Conservation (phyloP, 2,888 invertebrate species). For the Polietes domitor region DNA sequence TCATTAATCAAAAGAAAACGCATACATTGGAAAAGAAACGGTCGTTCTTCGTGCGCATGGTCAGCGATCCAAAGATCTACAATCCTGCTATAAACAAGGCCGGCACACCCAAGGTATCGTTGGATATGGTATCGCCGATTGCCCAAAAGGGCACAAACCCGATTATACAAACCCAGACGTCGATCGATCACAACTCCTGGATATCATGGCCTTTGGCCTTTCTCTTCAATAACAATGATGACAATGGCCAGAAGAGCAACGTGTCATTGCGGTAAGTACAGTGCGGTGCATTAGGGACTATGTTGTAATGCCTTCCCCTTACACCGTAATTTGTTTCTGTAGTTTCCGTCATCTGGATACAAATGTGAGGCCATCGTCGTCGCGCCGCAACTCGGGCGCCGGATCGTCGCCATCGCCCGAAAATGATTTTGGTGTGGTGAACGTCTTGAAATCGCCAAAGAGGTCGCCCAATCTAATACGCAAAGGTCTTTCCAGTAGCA, state of each 20-base stretch:
- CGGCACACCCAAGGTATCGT: constrained; percentile 83
- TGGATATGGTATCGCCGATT: constrained; percentile 79
- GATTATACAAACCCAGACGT: constrained; percentile 79
- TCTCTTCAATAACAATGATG: constrained; percentile 89
- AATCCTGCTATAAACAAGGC: constrained; percentile 94
- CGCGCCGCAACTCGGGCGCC: constrained; percentile 84
- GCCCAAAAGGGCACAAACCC: constrained; percentile 73
- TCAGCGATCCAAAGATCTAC: constrained; percentile 97
- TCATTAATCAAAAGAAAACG: constrained; percentile 87
- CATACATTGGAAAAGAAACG: constrained; percentile 94
- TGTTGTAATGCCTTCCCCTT: background rate
- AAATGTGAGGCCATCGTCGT: constrained; percentile 88
- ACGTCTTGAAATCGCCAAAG: constrained; percentile 81
- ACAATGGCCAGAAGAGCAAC: constrained; percentile 84
- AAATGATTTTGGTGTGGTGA: constrained; percentile 78
- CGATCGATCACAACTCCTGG: constrained; percentile 87
- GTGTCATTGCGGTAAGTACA: constrained; percentile 88
- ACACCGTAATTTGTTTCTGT: constrained; percentile 29
- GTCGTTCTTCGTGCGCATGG: constrained; percentile 98
- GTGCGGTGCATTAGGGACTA: background rate
- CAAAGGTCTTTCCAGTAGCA: constrained; percentile 76
- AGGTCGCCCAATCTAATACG: constrained; percentile 81
- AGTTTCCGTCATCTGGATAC: constrained; percentile 94
- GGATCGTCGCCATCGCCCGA: constrained; percentile 85
- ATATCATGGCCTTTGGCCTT: constrained; percentile 96